Conservation (phyloP, 2,797 vertebrate genomes). For the Trachops cirrhosus region DNA sequence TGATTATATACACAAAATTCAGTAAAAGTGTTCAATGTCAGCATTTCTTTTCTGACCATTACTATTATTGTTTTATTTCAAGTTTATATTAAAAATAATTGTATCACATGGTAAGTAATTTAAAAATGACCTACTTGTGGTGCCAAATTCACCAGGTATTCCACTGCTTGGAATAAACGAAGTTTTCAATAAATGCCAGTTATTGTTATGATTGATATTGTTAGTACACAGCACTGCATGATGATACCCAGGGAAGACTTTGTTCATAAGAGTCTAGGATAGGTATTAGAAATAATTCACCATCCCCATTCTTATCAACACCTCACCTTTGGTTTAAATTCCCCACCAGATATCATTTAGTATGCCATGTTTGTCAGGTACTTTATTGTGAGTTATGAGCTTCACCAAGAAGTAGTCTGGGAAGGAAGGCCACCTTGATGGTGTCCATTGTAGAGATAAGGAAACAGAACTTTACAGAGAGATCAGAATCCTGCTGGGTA, state of each 20-base stretch:
- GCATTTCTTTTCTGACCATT: not conserved
- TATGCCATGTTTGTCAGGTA: not conserved
- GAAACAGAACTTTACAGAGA: not conserved
- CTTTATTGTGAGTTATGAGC: not conserved
- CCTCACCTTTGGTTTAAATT: not conserved
- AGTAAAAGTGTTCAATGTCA: not conserved
- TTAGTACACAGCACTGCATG: not conserved
- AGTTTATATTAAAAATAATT: not conserved
- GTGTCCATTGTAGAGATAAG: not conserved
- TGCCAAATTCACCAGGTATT: not conserved
- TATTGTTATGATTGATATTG: not conserved
- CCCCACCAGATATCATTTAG: not conserved
- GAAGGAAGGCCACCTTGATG: not conserved
- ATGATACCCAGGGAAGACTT: not conserved
- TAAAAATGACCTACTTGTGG: not conserved
- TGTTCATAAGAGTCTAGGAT: not conserved
- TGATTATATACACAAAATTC: not conserved
- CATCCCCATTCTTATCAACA: not conserved
- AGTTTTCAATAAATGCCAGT: not conserved
- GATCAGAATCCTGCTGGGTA: not conserved
- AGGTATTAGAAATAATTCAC: not conserved
- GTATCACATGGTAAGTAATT: not conserved
- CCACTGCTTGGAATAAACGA: not conserved
- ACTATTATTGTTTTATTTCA: slow-evolving; percentile 4
- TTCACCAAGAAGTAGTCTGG: not conserved